These are phyloP conservation scores for Gymnosoma rotundatum DNA, from an alignment of 2,888 invertebrate species.

Conservation along the genomic window DNA sequence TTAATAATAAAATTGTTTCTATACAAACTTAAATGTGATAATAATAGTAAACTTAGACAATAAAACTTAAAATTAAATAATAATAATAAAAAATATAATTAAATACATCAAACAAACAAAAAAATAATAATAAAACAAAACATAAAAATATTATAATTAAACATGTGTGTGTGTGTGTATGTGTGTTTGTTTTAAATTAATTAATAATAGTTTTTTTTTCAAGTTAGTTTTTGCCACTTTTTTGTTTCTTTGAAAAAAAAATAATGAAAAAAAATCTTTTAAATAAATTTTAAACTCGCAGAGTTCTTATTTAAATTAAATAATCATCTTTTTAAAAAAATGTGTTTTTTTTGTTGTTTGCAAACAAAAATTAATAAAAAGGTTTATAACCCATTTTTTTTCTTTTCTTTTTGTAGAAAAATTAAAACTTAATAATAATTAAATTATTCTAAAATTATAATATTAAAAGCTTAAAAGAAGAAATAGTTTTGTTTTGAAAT, in stretches of 20 bases:
- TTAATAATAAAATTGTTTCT: slow-evolving; percentile 66
- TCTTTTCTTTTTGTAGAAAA: slow-evolving; percentile 34
- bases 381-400: slow-evolving; percentile 43
- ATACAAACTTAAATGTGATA: slow-evolving; percentile 62
- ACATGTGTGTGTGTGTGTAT: slow-evolving; percentile 19
- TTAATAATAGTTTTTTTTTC: slow-evolving; percentile 35
- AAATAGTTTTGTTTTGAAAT: slow-evolving; percentile 22
- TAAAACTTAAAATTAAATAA: slow-evolving; percentile 69
- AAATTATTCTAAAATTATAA: slow-evolving; percentile 26
- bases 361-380: slow-evolving; percentile 27
- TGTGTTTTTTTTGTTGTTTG: slow-evolving; percentile 5
- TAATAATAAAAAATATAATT: slow-evolving; percentile 50
- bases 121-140: slow-evolving; percentile 71
- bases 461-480: slow-evolving; percentile 31
- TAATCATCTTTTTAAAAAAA: slow-evolving; percentile 24
- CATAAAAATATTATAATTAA: slow-evolving; percentile 52
- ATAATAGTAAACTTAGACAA: slow-evolving; percentile 55
- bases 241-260: slow-evolving; percentile 56
- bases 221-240: slow-evolving; percentile 19
- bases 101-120: slow-evolving; percentile 67
- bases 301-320: slow-evolving; percentile 61
- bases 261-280: slow-evolving; percentile 49
- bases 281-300: slow-evolving; percentile 59
- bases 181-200: slow-evolving; percentile 39
- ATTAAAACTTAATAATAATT: slow-evolving; percentile 19